phyloP scores from a whole-genome alignment of 2,113 vertebrate species.

The Micromys minutus region DNA sequence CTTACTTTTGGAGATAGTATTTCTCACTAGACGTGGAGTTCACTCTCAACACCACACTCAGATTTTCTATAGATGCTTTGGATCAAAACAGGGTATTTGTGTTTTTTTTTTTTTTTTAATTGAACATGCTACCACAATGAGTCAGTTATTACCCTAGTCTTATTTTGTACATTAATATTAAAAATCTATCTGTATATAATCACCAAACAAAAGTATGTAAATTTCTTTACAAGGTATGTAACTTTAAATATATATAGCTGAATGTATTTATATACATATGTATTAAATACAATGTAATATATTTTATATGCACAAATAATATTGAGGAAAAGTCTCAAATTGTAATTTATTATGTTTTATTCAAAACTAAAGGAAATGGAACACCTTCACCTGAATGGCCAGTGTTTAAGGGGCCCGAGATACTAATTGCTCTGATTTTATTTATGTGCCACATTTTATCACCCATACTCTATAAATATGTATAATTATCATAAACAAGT shows the following conservation, averaged over 20 bases:
- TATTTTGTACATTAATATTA: neutral
- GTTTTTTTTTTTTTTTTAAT: fast-evolving
- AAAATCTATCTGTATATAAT: neutral
- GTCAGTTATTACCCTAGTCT: neutral
- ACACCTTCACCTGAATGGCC: neutral
- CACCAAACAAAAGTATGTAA: neutral
- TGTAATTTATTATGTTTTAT: no score
- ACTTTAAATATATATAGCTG: neutral
- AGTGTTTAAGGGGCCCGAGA: neutral
- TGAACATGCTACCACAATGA: neutral
- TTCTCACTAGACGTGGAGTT: neutral
- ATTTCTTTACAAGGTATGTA: neutral
- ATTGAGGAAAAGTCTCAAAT: neutral
- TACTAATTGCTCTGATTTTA: neutral
- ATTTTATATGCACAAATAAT: neutral
- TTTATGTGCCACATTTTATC: neutral
- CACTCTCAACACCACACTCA: neutral
- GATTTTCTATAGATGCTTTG: neutral
- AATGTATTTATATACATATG: neutral
- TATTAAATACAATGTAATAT: neutral
- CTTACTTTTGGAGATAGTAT: neutral
- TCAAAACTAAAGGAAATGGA: neutral
- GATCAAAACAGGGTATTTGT: neutral
- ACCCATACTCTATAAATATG: neutral
- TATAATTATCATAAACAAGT: neutral